These are phyloP conservation scores for Ephydatia muelleri DNA, from an alignment of 37 sponge, comb jelly and placozoan species.

Conservation along the genomic window DNA sequence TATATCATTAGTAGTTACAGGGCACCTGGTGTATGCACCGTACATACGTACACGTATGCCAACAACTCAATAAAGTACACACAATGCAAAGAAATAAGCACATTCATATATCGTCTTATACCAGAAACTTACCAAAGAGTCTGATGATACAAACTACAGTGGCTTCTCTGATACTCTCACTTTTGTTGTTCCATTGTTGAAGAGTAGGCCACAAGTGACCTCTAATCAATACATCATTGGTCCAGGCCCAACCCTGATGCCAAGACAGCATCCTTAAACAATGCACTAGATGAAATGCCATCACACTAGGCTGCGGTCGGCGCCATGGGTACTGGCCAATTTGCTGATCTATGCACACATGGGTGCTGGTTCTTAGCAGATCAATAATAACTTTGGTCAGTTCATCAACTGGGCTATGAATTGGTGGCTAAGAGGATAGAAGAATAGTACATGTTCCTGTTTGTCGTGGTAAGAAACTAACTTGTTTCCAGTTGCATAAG, in stretches of 20 bases:
- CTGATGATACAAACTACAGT: constrained; percentile 44
- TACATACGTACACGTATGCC: no score
- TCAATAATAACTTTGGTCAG: constrained; percentile 23
- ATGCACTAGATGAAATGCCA: constrained; percentile 43
- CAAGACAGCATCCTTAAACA: constrained; percentile 31
- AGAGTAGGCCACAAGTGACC: constrained; percentile 58
- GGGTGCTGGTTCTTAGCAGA: constrained; percentile 28
- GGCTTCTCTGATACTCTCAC: constrained; percentile 40
- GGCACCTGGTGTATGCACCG: no score
- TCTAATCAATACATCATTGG: constrained; percentile 48
- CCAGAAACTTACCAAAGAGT: constrained; percentile 49
- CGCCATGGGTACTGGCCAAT: constrained; percentile 12
- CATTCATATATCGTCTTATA: neutral
- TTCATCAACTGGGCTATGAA: neutral
- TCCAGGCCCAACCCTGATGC: constrained; percentile 61
- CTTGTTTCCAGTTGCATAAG: constrained; percentile 19
- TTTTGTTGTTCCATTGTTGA: constrained; percentile 50
- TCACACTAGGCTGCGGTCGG: constrained; percentile 35
- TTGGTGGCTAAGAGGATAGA: neutral
- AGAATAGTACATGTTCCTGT: neutral
- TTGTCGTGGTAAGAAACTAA: neutral
- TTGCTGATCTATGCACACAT: constrained; percentile 26
- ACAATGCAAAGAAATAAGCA: no score
- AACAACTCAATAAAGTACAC: no score
- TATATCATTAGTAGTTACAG: no score